Conservation (phyloP, 2,113 vertebrate species). For the Gobius niger region DNA sequence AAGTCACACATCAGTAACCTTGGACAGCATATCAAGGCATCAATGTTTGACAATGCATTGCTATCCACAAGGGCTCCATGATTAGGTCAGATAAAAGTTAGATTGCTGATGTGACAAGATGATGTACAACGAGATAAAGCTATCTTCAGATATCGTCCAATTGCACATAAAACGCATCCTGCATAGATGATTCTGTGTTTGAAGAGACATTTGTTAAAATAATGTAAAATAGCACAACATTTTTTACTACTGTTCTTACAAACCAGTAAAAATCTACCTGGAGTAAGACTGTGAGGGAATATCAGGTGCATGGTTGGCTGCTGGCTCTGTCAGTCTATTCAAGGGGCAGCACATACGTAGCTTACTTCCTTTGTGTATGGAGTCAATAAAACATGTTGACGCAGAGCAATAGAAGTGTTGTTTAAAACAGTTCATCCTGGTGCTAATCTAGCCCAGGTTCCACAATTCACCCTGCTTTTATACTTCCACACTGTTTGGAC, state of each 20-base stretch:
- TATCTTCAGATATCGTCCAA: conserved; percentile 41
- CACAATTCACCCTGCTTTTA: no score
- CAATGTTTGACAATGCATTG: conserved; percentile 21
- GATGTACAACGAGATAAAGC: conserved; percentile 49
- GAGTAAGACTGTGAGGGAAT: no score
- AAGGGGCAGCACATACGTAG: no score
- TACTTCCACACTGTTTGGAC: no score
- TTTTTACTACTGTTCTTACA: not conserved
- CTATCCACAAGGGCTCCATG: conserved; percentile 32
- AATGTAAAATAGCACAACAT: not conserved
- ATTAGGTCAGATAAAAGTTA: conserved; percentile 43
- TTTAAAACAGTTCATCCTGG: no score
- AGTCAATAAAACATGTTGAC: no score
- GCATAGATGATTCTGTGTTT: conserved; percentile 21
- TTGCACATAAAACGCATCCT: conserved; percentile 38
- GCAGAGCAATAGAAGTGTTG: no score
- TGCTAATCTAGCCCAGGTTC: no score
- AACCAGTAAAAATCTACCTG: no score
- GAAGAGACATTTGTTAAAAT: not conserved
- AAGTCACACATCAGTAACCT: conserved; percentile 40
- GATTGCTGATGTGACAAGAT: conserved; percentile 57
- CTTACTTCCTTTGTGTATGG: no score
- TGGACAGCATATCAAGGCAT: conserved; percentile 13
- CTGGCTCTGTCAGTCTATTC: no score
- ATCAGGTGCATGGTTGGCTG: no score